These are phyloP conservation scores for Hiodon tergisus DNA, from an alignment of 2,113 vertebrate genomes.

Conservation along the genomic window DNA sequence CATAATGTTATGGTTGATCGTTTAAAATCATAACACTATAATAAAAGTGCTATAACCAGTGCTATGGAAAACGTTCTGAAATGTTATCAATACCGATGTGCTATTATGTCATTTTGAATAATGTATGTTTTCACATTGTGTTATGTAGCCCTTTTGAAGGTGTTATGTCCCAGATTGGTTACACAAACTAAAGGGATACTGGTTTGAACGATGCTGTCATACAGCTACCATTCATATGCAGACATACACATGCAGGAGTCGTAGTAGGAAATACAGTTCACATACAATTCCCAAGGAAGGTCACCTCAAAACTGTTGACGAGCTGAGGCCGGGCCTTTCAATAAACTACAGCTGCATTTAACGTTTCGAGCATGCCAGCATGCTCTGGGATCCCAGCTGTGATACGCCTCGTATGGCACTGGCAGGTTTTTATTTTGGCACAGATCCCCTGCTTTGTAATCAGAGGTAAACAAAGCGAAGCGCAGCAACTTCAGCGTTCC, in stretches of 20 bases:
- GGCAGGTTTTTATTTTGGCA: not conserved
- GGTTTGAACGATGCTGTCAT: constrained; percentile 76
- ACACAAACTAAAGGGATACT: constrained; percentile 70
- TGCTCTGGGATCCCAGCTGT: constrained; percentile 36
- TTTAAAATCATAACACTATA: no score
- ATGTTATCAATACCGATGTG: no score
- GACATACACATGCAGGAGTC: constrained; percentile 37
- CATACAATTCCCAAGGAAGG: constrained; percentile 60
- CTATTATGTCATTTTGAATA: no score
- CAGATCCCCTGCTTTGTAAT: constrained; percentile 40
- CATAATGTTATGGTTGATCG: no score
- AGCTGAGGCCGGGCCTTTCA: constrained; percentile 46
- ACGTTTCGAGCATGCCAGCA: constrained; percentile 64
- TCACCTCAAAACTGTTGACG: constrained; percentile 68
- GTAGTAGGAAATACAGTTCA: no score
- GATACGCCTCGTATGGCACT: constrained; percentile 65
- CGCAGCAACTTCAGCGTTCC: constrained; percentile 55
- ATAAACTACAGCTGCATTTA: constrained; percentile 56
- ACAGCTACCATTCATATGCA: constrained; percentile 70
- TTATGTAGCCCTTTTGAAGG: no score
- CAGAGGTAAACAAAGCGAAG: constrained; percentile 68
- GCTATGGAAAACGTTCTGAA: no score
- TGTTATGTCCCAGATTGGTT: no score
- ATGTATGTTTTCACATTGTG: no score
- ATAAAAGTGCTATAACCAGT: no score